Evolutionary conservation across 1,140 invertebrate genomes (phyloP), one percentile per base, ranked within the genome.

Genomic region (Chelonus insularis): DNA sequence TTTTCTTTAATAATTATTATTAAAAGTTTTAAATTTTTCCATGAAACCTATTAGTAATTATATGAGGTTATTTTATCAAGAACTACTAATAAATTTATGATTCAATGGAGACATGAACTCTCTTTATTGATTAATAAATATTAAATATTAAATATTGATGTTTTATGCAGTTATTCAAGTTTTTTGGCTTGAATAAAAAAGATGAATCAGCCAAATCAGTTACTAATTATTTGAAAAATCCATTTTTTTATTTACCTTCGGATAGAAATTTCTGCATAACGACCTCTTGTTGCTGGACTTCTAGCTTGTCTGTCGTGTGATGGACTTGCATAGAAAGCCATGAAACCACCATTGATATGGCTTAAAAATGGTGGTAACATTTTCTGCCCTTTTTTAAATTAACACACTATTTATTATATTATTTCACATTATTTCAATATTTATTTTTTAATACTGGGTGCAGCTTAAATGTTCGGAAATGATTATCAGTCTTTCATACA

Each of bases 201-300:
- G 14, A 52, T 14, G 18, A 34, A 32, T 52, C 50, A 18, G 34
- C 34, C 34, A 52, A 29, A 29, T 29, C 7, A 4, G 25, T 29
- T 29, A 4, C 12, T 9, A 16, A 4, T 16, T 23, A 4, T 2
- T 1, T 11, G 45, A 47, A 47, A 1, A 18, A 11, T 8, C 45
- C 18, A n/a, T 18, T 8, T 18, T 16, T 57, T 34, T 43, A 14
- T 39, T 51, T 62, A 57, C 60, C 60, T 62, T 57, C 59, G 54
- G 14, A 55, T 43, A 25, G 59, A 61, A 18, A 61, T 61, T 61
- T 61, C 59, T 36, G 59, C 59, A 37, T 61, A 61, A 47, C 59
- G 59, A 61, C 51, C 37, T 43, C 59, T n/a, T 21, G 32, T 55
- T 8, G 39, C 59, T 47, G 50, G 51, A 61, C 59, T 61, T 47